Evolutionary conservation across 2,113 vertebrate genomes (phyloP).

Genomic region (Sinocyclocheilus grahami): DNA sequence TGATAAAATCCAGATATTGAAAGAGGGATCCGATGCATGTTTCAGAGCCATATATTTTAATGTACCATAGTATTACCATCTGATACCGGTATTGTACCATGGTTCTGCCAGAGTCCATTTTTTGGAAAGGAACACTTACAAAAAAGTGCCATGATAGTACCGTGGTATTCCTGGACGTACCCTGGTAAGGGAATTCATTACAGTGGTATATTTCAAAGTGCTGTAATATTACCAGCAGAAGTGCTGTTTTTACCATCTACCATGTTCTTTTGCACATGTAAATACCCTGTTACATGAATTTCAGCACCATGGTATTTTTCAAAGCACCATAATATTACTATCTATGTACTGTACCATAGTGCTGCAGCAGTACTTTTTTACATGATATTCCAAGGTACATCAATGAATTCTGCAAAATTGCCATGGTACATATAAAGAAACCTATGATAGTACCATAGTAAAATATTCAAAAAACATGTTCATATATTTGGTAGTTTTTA

Average conservation of each 20-base stretch:
- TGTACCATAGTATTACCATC: neutral
- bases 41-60: neutral
- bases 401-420: neutral
- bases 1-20: neutral
- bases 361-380: neutral
- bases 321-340: neutral
- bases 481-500: no score
- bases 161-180: neutral
- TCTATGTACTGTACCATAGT: neutral
- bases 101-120: neutral
- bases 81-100: neutral
- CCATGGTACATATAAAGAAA: neutral
- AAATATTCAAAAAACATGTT: neutral
- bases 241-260: neutral
- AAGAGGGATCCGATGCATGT: neutral
- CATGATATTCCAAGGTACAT: neutral
- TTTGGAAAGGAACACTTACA: neutral
- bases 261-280: neutral
- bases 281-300: neutral
- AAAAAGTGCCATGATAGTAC: neutral
- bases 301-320: neutral
- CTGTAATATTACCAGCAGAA: no score
- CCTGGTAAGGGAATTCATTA: neutral
- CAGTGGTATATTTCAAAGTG: neutral
- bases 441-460: neutral